These are phyloP conservation scores for Tetrax tetrax DNA, from an alignment of 2,113 vertebrate genomes.

Conservation along the genomic window DNA sequence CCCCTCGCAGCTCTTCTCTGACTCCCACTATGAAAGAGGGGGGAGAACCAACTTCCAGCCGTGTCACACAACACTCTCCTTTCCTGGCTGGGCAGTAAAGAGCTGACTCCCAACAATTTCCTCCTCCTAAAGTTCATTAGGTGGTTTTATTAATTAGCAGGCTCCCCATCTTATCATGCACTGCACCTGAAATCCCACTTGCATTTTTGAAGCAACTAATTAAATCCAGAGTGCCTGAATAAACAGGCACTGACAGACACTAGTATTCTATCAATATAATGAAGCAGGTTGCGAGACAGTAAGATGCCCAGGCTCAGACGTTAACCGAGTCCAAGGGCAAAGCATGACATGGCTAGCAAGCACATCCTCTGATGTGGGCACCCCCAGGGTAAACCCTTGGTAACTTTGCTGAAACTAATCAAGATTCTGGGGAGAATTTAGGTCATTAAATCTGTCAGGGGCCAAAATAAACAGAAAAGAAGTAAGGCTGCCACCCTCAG, in stretches of 20 bases:
- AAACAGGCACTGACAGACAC: not conserved
- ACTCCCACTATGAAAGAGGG: not conserved
- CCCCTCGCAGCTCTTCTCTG: fast-evolving
- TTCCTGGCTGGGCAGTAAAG: not conserved
- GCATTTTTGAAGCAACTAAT: not conserved
- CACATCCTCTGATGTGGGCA: not conserved
- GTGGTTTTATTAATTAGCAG: conserved; percentile 34
- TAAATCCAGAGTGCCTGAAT: conserved; percentile 22
- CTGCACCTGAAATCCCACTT: conserved; percentile 30
- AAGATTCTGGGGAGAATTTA: not conserved
- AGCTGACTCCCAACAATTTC: not conserved
- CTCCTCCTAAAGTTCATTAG: conserved; percentile 5
- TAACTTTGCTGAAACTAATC: not conserved
- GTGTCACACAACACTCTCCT: fast-evolving
- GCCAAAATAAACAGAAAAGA: conserved; percentile 27
- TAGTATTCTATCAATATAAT: not conserved
- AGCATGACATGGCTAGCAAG: not conserved
- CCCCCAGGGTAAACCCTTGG: not conserved
- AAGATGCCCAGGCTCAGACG: not conserved
- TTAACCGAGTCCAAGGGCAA: not conserved
- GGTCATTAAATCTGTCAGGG: conserved; percentile 14
- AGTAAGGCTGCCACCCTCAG: not conserved
- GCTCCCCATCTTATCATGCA: not conserved
- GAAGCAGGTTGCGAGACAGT: not conserved
- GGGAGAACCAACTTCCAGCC: not conserved